These are phyloP conservation scores for Oscheius sp. DNA, from an alignment of 2,888 invertebrate genomes.

Conservation along the genomic window DNA sequence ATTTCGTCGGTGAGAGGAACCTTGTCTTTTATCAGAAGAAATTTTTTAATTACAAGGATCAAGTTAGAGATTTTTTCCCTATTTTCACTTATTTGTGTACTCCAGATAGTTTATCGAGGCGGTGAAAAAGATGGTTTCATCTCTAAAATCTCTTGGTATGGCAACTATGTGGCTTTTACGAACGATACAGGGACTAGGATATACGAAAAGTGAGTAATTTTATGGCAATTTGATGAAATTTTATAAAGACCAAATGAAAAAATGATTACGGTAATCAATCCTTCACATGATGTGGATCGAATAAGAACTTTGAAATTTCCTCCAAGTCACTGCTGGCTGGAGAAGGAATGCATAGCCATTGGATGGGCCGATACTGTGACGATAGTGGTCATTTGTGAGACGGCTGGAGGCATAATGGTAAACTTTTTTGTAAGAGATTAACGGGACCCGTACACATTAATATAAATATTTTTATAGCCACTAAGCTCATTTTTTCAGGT, in stretches of 20 bases:
- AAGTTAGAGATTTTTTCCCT: constrained; percentile 29
- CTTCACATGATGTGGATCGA: constrained; percentile 56
- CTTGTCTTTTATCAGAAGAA: constrained; percentile 62
- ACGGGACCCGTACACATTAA: background rate
- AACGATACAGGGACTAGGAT: constrained; percentile 69
- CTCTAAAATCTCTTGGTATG: constrained; percentile 58
- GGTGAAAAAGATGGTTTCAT: constrained; percentile 67
- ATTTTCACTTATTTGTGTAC: background rate
- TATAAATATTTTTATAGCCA: constrained; percentile 10
- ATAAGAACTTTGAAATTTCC: constrained; percentile 58
- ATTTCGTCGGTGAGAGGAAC: constrained; percentile 60
- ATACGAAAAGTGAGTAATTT: constrained; percentile 53
- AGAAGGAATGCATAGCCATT: constrained; percentile 55
- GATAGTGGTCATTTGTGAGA: constrained; percentile 41
- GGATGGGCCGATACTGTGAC: constrained; percentile 69
- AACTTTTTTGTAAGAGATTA: background rate
- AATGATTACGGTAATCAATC: constrained; percentile 58
- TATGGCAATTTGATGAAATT: too few species aligned
- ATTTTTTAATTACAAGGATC: constrained; percentile 56
- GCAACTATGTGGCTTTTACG: constrained; percentile 65
- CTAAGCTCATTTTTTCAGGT: constrained; percentile 10
- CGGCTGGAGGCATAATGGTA: constrained; percentile 8
- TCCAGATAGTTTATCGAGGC: constrained; percentile 61
- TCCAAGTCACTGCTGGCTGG: constrained; percentile 62
- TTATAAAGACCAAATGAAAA: constrained; percentile 17